Percentiles rank a stretch among this genome's conserved stretches.
Conservation (phyloP, 1,140 invertebrate genomes). For the Drosophila nebulosa region DNA sequence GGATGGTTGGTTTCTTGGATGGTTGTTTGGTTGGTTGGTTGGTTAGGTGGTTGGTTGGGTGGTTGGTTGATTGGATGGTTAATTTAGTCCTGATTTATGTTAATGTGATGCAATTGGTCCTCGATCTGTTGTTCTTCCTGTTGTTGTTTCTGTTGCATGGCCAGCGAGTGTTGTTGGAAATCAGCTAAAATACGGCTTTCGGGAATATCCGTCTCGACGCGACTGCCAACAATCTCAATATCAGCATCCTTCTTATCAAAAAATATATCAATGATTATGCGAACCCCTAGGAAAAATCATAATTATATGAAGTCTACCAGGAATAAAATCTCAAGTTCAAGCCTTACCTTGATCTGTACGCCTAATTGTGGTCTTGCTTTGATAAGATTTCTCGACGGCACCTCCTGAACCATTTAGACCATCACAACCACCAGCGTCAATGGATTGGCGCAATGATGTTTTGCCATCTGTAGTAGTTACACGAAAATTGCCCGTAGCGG, state of each 20-base stretch:
- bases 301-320: background rate
- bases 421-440: background rate
- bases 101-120: background rate
- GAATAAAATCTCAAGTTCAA: too few relatives aligned
- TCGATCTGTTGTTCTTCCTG: background rate
- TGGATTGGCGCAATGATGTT: slow-evolving; percentile 19
- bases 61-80: too few relatives aligned
- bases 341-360: slow-evolving; percentile 50
- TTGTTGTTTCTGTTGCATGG: slow-evolving; percentile 17
- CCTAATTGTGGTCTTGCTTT: slow-evolving; percentile 64
- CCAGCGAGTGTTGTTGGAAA: slow-evolving; percentile 56
- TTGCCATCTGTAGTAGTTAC: slow-evolving; percentile 23
- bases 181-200: slow-evolving; percentile 67
- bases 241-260: slow-evolving; percentile 58
- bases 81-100: slow-evolving; percentile 5
- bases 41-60: too few relatives aligned
- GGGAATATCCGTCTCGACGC: slow-evolving; percentile 72
- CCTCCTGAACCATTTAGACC: background rate
- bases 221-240: slow-evolving; percentile 58
- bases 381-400: slow-evolving; percentile 46
- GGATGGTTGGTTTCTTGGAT: too few relatives aligned
- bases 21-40: too few relatives aligned
- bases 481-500: slow-evolving; percentile 24
- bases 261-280: slow-evolving; percentile 72
- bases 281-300: slow-evolving; percentile 47